Percentiles rank a stretch among this genome's conserved stretches.
Evolutionary conservation across 2,797 vertebrate species (phyloP).

Genomic region (Typhlichthys eigenmanni): DNA sequence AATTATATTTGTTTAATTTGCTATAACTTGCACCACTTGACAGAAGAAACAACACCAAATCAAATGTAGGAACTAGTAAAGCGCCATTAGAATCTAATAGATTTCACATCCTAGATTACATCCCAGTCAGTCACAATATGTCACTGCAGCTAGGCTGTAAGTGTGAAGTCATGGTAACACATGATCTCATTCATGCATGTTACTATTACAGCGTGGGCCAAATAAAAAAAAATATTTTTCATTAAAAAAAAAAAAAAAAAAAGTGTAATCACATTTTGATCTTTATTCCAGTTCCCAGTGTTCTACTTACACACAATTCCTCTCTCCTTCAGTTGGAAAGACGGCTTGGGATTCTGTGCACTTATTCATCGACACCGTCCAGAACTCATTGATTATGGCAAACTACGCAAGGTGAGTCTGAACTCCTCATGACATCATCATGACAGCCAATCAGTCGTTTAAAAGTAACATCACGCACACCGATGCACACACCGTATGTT

Average conservation of each 20-base stretch:
- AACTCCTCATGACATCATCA: not conserved
- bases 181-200: conserved; percentile 9
- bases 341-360: conserved; percentile 96
- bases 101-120: not conserved
- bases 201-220: conserved; percentile 14
- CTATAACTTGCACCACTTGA: too few species aligned
- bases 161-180: conserved; percentile 12
- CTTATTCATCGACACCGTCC: conserved; percentile 98
- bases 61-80: too few species aligned
- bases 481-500: not conserved
- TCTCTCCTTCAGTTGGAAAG: conserved; percentile 87
- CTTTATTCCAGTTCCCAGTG: conserved; percentile 1
- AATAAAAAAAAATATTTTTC: conserved; percentile 1
- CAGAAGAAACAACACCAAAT: too few species aligned
- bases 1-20: too few species aligned
- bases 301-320: conserved; percentile 13
- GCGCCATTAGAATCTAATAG: too few species aligned
- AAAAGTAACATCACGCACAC: too few species aligned
- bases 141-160: conserved; percentile 1
- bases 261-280: conserved; percentile 7
- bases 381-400: conserved; percentile 96
- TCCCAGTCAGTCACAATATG: not conserved
- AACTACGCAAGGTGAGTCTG: conserved; percentile 89
- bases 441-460: not conserved
- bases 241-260: not conserved